Base-by-base conservation (phyloP, 1,140 invertebrate species). In the Laodelphax striatellus region DNA sequence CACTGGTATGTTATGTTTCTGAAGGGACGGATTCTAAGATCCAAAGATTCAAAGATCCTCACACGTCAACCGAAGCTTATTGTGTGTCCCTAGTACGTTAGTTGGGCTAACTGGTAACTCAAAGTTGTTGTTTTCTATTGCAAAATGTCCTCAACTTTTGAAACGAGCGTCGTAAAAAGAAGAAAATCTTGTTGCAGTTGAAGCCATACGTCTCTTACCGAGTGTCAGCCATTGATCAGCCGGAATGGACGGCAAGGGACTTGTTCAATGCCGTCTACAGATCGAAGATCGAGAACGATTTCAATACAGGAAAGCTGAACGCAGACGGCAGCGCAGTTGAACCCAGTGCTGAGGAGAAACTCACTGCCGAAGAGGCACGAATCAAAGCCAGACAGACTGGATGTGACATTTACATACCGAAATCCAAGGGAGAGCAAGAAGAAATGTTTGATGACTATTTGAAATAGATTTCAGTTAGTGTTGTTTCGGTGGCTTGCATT, bases 161-260 rank as follows among this genome's bases (percentile, higher is more conserved):
- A 9, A 31, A 31, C 28, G 9, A 31, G 28, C 28, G 4, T 31
- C 28, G 28, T 31, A 31, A 31, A 31, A 4, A 31, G 28, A 9
- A 31, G 28, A 31, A 9, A 4, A 4, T 63, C 62, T 62, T 63
- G 63, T 83, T 81, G 54, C 71, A 83, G 75, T 75, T 98, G 22
- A 95, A 94, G 73, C 92, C 95, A 0, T 98, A 98, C 70, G 94
- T 97, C 0, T 92, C 91, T 0, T 97, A 97, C 67, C 81, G 80
- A 73, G 80, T 82, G 0, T 74, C 79, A 10, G 84, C 92, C 57
- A 78, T 94, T 4, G 69, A 76, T 13, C 87, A 93, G 71, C 79
- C 82, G 9, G 82, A 88, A 72, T 92, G 94, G 65, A 93, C 90
- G 14, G 75, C 92, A 9, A 70, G 92, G 74, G 83, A 92, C 70